Conservation (phyloP, 2,888 invertebrate species). For the Alloscopus bannaensis region DNA sequence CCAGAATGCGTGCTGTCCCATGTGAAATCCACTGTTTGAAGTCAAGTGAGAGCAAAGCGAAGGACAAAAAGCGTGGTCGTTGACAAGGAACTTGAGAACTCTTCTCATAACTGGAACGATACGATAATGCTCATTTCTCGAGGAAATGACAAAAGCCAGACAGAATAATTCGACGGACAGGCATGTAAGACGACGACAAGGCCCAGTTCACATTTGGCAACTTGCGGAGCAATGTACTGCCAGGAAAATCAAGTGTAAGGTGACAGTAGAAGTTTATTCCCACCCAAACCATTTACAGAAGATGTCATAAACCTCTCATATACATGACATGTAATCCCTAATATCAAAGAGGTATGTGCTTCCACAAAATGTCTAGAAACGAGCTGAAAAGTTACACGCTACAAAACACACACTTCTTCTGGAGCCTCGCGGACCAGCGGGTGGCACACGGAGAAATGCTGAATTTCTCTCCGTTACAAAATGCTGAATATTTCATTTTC, state of each 20-base stretch:
- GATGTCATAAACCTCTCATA: too few relatives aligned
- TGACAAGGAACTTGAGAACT: too few relatives aligned
- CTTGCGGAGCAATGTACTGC: slow-evolving; percentile 8
- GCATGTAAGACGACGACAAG: slow-evolving; percentile 19
- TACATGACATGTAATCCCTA: too few relatives aligned
- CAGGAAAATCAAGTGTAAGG: background rate
- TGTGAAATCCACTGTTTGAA: too few relatives aligned
- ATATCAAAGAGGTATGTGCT: too few relatives aligned
- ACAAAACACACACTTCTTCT: slow-evolving; percentile 8
- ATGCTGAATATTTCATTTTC: slow-evolving; percentile 55
- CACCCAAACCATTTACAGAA: too few relatives aligned
- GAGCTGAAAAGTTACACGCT: slow-evolving; percentile 16
- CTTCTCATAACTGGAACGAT: too few relatives aligned
- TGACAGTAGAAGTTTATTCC: too few relatives aligned
- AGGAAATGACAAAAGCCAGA: slow-evolving; percentile 4
- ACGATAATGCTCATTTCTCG: too few relatives aligned
- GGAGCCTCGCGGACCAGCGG: slow-evolving; percentile 28
- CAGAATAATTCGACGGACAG: slow-evolving; percentile 26
- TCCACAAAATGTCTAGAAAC: background rate
- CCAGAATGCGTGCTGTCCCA: too few relatives aligned
- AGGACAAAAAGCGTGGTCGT: too few relatives aligned
- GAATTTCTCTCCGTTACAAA: slow-evolving; percentile 13
- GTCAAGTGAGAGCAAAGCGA: too few relatives aligned
- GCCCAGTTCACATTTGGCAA: slow-evolving; percentile 56
- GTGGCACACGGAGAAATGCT: slow-evolving; percentile 22